phyloP scores from a whole-genome alignment of 2,797 vertebrate species.

The Poeciliopsis paucimaculata region DNA sequence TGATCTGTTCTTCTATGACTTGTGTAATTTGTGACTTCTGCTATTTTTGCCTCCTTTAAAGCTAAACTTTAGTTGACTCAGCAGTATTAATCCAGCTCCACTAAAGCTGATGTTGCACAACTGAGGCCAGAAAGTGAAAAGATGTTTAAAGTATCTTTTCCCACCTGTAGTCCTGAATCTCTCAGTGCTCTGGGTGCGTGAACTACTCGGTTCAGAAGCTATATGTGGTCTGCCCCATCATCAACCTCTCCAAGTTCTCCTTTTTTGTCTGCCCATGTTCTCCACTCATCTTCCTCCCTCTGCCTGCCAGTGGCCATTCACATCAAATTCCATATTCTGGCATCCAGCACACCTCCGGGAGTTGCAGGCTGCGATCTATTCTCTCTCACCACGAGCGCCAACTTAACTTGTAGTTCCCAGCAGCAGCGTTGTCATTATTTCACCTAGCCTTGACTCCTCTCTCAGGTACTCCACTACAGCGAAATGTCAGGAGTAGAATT shows the following conservation, averaged over 20 bases:
- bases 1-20: not conserved
- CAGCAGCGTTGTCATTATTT: slow-evolving; percentile 32
- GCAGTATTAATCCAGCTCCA: not conserved
- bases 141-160: slow-evolving; percentile 41
- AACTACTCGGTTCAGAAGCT: slow-evolving; percentile 39
- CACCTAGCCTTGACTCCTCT: slow-evolving; percentile 53
- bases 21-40: not conserved
- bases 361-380: slow-evolving; percentile 38
- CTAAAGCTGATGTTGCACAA: slow-evolving; percentile 4
- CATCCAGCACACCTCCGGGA: slow-evolving; percentile 49
- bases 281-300: not conserved
- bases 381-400: slow-evolving; percentile 11
- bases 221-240: slow-evolving; percentile 34
- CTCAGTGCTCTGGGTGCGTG: slow-evolving; percentile 23
- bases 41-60: not conserved
- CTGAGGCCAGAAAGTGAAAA: slow-evolving; percentile 38
- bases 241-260: slow-evolving; percentile 45
- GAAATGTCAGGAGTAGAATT: slow-evolving; percentile 34
- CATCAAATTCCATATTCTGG: slow-evolving; percentile 58
- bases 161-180: slow-evolving; percentile 35
- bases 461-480: slow-evolving; percentile 19
- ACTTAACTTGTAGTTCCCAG: slow-evolving; percentile 44
- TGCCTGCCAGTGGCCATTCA: slow-evolving; percentile 45
- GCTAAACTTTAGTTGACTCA: not conserved
- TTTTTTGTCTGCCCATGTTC: slow-evolving; percentile 11